Evolutionary conservation across 2,797 vertebrate genomes (phyloP).

Genomic region (Hippocampus kuda): DNA sequence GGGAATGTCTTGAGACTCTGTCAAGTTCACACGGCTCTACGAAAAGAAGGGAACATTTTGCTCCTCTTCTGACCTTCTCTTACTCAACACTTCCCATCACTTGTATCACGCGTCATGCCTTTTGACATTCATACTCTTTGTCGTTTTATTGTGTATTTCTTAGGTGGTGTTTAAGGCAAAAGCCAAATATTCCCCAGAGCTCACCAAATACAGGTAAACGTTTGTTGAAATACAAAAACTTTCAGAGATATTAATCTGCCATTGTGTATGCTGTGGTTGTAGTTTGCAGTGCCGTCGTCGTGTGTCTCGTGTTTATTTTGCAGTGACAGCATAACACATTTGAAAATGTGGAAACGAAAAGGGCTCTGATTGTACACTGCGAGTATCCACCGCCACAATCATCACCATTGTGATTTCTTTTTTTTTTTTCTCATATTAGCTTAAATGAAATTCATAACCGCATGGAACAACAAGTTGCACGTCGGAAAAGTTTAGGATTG

Average conservation of each 20-base stretch:
- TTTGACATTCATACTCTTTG: neutral
- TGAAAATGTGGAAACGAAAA: neutral
- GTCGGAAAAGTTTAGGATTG: neutral
- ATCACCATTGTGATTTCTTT: neutral
- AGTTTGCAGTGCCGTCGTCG: too few relatives aligned
- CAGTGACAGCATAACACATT: neutral
- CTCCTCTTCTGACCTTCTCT: neutral
- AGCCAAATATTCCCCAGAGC: slow-evolving; percentile 88
- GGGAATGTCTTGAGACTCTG: slow-evolving; percentile 27
- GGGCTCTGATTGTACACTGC: neutral
- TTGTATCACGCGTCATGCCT: too few relatives aligned
- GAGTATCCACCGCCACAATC: neutral
- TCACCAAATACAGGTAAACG: slow-evolving; percentile 94
- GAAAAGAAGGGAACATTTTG: slow-evolving; percentile 3
- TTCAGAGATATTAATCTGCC: neutral
- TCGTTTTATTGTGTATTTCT: slow-evolving; percentile 1
- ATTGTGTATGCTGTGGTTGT: too few relatives aligned
- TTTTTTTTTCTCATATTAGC: too few relatives aligned
- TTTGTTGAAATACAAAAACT: neutral
- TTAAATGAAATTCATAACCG: too few relatives aligned
- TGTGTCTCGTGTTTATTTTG: neutral
- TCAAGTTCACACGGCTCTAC: slow-evolving; percentile 26
- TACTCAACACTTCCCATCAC: neutral
- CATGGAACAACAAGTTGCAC: too few relatives aligned
- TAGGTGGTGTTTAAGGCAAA: slow-evolving; percentile 92